A percentile compares a stretch with the other conserved stretches of the same genome.
Evolutionary conservation across 2,113 vertebrate species (phyloP).

Genomic region (Pseudonaja textilis): DNA sequence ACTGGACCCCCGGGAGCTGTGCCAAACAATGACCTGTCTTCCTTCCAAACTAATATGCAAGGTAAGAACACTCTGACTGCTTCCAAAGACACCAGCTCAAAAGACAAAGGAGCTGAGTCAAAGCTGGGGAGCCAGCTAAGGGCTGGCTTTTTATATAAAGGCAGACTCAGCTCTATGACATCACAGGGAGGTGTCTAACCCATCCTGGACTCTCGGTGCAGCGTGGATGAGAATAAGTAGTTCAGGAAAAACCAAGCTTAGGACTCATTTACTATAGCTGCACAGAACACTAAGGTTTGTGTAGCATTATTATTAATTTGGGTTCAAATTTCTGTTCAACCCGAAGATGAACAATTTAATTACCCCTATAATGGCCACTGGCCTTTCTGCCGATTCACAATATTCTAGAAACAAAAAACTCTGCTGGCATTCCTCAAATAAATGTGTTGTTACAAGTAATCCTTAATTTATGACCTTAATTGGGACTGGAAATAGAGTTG

Average conservation of each 20-base stretch:
- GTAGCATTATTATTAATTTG: background rate
- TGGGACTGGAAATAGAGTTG: background rate
- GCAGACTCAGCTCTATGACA: too few species aligned
- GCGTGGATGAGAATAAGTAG: too few species aligned
- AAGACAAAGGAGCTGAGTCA: too few species aligned
- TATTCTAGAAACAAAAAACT: background rate
- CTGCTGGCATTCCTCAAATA: background rate
- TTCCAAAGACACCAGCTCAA: too few species aligned
- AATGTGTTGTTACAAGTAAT: background rate
- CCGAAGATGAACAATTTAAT: background rate
- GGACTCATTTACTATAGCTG: background rate
- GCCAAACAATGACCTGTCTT: too few species aligned
- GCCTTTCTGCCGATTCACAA: background rate
- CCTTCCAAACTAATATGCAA: too few species aligned
- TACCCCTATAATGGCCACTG: background rate
- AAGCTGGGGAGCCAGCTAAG: too few species aligned
- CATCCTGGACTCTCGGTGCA: too few species aligned
- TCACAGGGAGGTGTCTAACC: too few species aligned
- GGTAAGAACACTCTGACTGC: too few species aligned
- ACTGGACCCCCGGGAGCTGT: too few species aligned
- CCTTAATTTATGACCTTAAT: background rate
- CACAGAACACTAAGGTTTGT: background rate
- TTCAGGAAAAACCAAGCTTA: background rate
- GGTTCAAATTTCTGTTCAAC: background rate
- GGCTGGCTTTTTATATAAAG: too few species aligned